Conservation (phyloP, 2,888 invertebrate species). For the Pelosia muscerda region DNA sequence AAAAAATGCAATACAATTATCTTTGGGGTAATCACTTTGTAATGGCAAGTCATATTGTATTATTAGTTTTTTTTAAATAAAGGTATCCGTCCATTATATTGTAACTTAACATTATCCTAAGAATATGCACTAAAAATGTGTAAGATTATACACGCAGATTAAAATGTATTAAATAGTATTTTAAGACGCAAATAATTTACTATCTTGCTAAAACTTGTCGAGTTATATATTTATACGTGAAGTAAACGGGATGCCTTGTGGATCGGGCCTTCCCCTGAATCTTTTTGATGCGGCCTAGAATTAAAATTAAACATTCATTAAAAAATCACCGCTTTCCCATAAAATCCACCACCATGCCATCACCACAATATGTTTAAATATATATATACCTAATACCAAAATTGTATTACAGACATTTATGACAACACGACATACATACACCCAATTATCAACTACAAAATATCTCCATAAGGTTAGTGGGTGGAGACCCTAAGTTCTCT, state of each 20-base stretch:
- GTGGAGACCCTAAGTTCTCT: not conserved
- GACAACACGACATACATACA: not conserved
- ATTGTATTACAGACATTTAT: not conserved
- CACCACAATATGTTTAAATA: not conserved
- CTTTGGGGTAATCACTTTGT: conserved; percentile 78
- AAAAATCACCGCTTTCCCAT: too few species aligned
- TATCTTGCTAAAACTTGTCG: conserved; percentile 6
- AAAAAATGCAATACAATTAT: conserved; percentile 66
- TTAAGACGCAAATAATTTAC: conserved; percentile 3
- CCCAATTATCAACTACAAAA: not conserved
- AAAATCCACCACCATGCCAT: not conserved
- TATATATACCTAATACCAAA: not conserved
- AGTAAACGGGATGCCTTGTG: not conserved
- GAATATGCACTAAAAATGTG: not conserved
- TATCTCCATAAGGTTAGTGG: not conserved
- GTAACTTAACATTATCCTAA: conserved; percentile 7
- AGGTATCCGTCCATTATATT: conserved; percentile 27
- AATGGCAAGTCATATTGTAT: conserved; percentile 70
- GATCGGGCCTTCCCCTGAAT: conserved; percentile 1
- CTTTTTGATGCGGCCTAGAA: conserved; percentile 1
- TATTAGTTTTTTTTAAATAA: conserved; percentile 19
- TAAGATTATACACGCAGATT: not conserved
- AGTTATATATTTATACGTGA: not conserved
- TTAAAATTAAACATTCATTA: not conserved
- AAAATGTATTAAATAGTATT: conserved; percentile 3